Evolutionary conservation across 1,140 invertebrate species (phyloP).

Genomic region (Diorhabda elongata): DNA sequence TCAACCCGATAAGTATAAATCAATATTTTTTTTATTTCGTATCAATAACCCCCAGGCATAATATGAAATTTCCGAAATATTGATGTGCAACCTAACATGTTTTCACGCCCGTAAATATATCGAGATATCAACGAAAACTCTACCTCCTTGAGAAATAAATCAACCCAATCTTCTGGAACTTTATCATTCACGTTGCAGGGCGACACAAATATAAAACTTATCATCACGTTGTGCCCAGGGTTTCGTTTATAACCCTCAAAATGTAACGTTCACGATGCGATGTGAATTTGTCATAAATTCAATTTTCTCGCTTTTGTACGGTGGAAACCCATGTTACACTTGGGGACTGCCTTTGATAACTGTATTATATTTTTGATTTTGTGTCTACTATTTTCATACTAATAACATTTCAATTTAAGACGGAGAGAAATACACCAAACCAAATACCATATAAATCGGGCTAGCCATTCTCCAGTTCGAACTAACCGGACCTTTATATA

Average conservation of each 20-base stretch:
- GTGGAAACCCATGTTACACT: not conserved
- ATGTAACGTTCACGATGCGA: constrained; percentile 11
- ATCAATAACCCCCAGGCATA: not conserved
- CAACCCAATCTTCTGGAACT: constrained; percentile 3
- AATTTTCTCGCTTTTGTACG: constrained; percentile 2
- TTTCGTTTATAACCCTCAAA: constrained; percentile 5
- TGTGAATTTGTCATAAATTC: constrained; percentile 12
- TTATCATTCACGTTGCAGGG: constrained; percentile 8
- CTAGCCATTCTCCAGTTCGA: no score
- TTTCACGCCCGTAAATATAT: not conserved
- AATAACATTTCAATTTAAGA: no score
- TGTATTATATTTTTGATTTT: no score
- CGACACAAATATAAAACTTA: constrained; percentile 8
- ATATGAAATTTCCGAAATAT: not conserved
- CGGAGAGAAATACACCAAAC: no score
- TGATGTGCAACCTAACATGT: not conserved
- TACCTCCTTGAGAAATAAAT: constrained; percentile 8
- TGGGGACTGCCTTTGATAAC: not conserved
- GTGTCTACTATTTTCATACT: no score
- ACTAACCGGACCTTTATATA: no score
- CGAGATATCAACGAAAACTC: not conserved
- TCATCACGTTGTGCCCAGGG: constrained; percentile 1
- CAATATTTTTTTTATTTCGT: not conserved
- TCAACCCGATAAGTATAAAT: no score
- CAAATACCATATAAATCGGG: no score